Base-by-base conservation (phyloP, 1,140 invertebrate species). In the Venustaconcha ellipsiformis region DNA sequence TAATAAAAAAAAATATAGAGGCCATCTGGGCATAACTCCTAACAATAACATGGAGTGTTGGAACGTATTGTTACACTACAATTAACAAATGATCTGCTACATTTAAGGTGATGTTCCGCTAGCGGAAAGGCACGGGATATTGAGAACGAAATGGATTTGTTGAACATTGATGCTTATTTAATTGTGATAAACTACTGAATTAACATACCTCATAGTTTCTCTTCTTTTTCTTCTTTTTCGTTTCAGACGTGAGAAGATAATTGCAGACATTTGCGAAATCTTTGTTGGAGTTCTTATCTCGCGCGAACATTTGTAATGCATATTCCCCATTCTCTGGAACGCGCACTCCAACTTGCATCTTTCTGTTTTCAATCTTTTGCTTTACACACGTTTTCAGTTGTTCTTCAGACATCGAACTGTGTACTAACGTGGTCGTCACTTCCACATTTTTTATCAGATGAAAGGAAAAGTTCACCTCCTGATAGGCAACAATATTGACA, bases 281-380 rank as follows among this genome's bases (percentile, higher is more conserved):
- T 48, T 48, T 48, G 56, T 18, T 58, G 13, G 30, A 57, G 59
- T 76, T 70, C 48, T 76, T 71, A 23, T 65, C 69, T 67, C 72
- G 26, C 8, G 75, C 57, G 63, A 60, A 20, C 58, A 76, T 60
- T 55, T 56, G 58, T 15, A 76, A 57, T 2, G 75, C 75, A 76
- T 71, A 76, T 48, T 76, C 75, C 37, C 75, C 75, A 56, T 76
- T 48, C n/a, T 71, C 75, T 23, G 75, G 75, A n/a, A 76, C 70
- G 0, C 20, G 64, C 15, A 76, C 69, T 14, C 55, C 48, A 55
- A 76, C 64, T 56, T 20, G 48, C n/a, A 70, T 14, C 26, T 65
- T 76, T 17, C 63, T 13, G 20, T 69, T 48, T n/a, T 17, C 63
- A 20, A 59, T 14, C n/a, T 62, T 71, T 58, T 67, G 58, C 57